phyloP scores from a whole-genome alignment of 1,140 invertebrate species.

The Chionoecetes opilio region DNA sequence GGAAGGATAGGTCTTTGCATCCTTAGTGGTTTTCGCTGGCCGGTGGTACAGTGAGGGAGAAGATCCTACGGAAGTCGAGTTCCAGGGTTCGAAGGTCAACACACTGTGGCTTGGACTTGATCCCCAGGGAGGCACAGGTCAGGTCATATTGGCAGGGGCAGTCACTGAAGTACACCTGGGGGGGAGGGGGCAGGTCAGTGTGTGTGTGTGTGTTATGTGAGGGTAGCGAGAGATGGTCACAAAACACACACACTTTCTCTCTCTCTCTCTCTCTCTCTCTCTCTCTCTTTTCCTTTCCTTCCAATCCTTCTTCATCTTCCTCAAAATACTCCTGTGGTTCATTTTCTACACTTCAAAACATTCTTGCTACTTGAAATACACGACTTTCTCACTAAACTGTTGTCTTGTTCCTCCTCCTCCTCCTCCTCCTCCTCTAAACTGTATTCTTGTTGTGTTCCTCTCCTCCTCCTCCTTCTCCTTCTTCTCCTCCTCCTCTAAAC shows the following conservation, averaged over 20 bases:
- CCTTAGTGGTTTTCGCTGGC: slow-evolving; percentile 62
- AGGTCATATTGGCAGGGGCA: slow-evolving; percentile 74
- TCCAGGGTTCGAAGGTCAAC: slow-evolving; percentile 73
- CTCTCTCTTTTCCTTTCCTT: too few relatives aligned
- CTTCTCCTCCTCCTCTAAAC: not conserved
- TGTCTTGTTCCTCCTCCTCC: too few relatives aligned
- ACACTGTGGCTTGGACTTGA: slow-evolving; percentile 76
- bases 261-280: not conserved
- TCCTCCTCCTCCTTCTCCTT: not conserved
- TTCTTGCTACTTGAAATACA: too few relatives aligned
- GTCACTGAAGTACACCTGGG: slow-evolving; percentile 79
- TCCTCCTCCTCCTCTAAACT: too few relatives aligned
- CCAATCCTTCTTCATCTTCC: too few relatives aligned
- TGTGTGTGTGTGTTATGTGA: too few relatives aligned
- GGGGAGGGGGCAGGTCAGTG: not conserved
- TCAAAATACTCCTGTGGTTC: too few relatives aligned
- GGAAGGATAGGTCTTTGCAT: not conserved
- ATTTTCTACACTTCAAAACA: too few relatives aligned
- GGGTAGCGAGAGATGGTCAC: not conserved
- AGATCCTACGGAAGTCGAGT: slow-evolving; percentile 72
- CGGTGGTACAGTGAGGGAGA: not conserved
- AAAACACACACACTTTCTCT: not conserved
- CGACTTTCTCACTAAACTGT: too few relatives aligned
- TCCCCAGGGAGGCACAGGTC: slow-evolving; percentile 70
- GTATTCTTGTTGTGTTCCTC: not conserved